Base-by-base conservation (phyloP, 2,113 vertebrate species). In the Madoqua kirkii region DNA sequence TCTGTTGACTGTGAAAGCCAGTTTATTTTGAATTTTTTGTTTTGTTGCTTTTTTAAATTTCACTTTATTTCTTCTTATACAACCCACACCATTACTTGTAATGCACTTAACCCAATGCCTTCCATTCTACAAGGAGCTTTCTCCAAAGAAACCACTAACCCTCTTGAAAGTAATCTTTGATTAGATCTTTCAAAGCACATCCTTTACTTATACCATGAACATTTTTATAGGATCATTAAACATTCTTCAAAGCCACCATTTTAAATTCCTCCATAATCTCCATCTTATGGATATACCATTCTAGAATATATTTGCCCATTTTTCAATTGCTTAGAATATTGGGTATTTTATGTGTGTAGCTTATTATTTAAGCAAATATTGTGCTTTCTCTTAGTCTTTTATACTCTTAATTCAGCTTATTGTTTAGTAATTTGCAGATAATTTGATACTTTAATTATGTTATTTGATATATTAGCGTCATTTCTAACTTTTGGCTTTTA, bases 11-110 rank as follows among this genome's bases (percentile, higher is more conserved):
- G 23, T 83, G 43, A 11, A 90, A 57, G 27, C 76, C 57, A 91
- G 21, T 90, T 97, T 79, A 62, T 89, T 89, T 93, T 60, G 52
- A 10, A 78, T 90, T 87, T 89, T 87, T 89, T 91, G 27, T 81
- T 83, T n/a, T 79, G 31, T 89, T 89, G 7, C 13, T 31, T 92
- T 87, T 87, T 89, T 17, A 0, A 5, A 55, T 83, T 91, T 62
- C 50, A 67, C 0, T 81, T 52, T n/a, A 25, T 82, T 94, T 82
- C 4, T 90, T 62, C 62, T 93, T 55, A 52, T 57, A 96, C 93
- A 81, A 59, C 3, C 33, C 23, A 90, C 23, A 25, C 84, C 43
- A 57, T 27, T 83, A 52, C 57, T 54, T 89, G 10, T 57, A 57
- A 78, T 45, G 78, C 71, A 9, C 9, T 92, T 74, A 55, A 12